phyloP scores from a whole-genome alignment of 2,113 vertebrate species.

The Sterna hirundo region DNA sequence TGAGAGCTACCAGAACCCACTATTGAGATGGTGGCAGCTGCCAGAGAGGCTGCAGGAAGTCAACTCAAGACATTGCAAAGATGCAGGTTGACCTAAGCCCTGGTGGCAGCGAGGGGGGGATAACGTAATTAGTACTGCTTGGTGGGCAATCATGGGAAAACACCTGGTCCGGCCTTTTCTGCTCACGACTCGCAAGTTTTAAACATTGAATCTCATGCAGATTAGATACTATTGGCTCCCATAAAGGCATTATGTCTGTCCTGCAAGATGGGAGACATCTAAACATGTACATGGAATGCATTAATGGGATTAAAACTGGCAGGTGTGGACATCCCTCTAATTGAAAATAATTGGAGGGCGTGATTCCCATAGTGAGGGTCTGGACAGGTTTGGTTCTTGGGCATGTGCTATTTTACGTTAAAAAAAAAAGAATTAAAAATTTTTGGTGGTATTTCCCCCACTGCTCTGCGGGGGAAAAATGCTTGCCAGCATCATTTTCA shows the following conservation, averaged over 20 bases:
- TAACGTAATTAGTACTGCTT: neutral
- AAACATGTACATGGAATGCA: neutral
- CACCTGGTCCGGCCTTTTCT: neutral
- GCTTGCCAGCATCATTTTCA: neutral
- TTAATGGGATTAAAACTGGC: neutral
- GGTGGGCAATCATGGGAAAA: neutral
- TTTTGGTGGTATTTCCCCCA: rapidly evolving
- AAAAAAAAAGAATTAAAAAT: neutral
- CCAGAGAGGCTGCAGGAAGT: neutral
- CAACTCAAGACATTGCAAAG: neutral
- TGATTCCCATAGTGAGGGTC: neutral
- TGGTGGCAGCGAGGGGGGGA: neutral
- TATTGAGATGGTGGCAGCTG: neutral
- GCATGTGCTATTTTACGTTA: neutral
- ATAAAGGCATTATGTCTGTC: neutral
- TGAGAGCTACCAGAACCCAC: neutral
- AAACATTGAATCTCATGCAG: neutral
- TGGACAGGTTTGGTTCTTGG: neutral
- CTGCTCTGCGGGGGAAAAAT: neutral
- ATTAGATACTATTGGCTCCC: neutral
- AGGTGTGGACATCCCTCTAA: neutral
- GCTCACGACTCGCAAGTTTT: neutral
- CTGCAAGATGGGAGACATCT: neutral
- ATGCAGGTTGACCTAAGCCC: neutral
- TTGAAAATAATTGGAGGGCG: neutral